Evolutionary conservation across 2,888 invertebrate genomes (phyloP), one percentile per base, ranked within the genome.

Genomic region (Octonoba sinensis): DNA sequence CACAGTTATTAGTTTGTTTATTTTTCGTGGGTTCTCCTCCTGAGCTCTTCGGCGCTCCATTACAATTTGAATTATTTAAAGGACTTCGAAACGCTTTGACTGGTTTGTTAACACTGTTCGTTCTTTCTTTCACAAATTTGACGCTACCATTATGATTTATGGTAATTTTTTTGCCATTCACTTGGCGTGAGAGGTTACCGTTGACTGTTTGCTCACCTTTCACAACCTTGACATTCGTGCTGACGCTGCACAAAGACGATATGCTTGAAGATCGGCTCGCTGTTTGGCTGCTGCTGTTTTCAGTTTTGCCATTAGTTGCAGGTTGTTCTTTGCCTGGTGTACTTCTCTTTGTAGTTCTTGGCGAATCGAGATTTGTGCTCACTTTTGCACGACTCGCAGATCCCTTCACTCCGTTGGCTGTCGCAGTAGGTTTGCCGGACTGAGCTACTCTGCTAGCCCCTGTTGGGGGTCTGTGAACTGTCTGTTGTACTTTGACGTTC

Each of bases 401-500:
- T 16, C 13, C 20, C 20, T 54, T 59, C 20, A 54, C 62, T 1
- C 66, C n/a, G 13, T 62, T 72, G 4, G 24, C 20, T 8, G 36
- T 36, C 36, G 36, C 8, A 4, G 8, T 2, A 36, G 36, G 11
- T 36, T 36, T 36, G 36, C 36, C 36, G 11, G 36, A 1, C 36
- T 3, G 36, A 36, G 11, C 3, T 8, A 8, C 3, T 8, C 36
- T 36, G 22, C 6, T 44, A 1, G 16, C 54, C 18, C 57, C 49
- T 3, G 27, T 57, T 73, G 49, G 46, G 6, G 69, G 62, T 24
- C 73, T 62, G 1, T 69, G 67, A 20, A 73, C 56, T 18, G 73
- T 81, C 56, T 81, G 79, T n/a, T 81, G 79, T 8, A 81, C 67
- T 47, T 69, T 81, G 8, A 81, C 79, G 64, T 81, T 81, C 13